Evolutionary conservation across 2,888 invertebrate genomes (phyloP), one percentile per base, ranked within the genome.

Genomic region (Trachelus stipa): DNA sequence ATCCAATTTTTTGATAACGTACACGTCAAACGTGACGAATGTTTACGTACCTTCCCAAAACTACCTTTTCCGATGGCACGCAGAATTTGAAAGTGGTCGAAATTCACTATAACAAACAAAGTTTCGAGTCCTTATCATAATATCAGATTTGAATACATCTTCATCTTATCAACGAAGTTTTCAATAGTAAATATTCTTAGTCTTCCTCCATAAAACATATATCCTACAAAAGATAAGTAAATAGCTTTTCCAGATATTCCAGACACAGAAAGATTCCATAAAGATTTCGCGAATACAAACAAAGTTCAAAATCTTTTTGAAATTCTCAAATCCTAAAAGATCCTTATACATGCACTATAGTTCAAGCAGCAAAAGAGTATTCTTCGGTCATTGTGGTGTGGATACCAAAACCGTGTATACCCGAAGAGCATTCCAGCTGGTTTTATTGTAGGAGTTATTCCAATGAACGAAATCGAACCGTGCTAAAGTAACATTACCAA

Each of bases 11-110:
- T 56, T 56, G 6, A 56, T 56, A 23, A 9, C 6, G 1, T 56
- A 23, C 23, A 56, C 23, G 23, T 56, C 23, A 56, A 56, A 56
- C 1, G 2, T 23, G 56, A 56, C 6, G 15, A 6, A 23, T 40
- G 23, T 23, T 23, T 23, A 56, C 94, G 92, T 92, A 97, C 97
- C 94, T 97, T 97, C 84, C 97, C 97, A 89, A 97, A 97, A 90
- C 96, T 96, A 79, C 97, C 97, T 91, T 96, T 96, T 74, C 97
- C 97, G 87, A 97, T 97, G 68, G 97, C 96, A 82, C 97, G 92
- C 77, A 97, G 92, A 83, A 97, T 96, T 93, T 96, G 96, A 92
- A 97, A 97, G 92, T 97, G 96, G 92, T 96, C 96, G 91, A 96
- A 96, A 91, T 95, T 95, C 80, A 96, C 96, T 95, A 94, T 78